phyloP scores from a whole-genome alignment of 2,888 invertebrate species.

The Embidobia sp. region DNA sequence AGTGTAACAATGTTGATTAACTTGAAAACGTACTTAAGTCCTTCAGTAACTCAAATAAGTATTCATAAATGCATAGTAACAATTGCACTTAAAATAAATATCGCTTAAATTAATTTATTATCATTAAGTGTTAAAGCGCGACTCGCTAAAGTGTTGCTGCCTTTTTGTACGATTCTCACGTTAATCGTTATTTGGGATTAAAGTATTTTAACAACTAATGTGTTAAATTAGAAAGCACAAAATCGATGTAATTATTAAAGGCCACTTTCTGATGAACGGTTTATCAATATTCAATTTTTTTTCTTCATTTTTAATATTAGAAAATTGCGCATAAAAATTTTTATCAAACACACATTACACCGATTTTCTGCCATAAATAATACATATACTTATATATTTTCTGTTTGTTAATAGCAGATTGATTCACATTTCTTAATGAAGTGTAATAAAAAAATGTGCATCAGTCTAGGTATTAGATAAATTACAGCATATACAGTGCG shows the following conservation, averaged over 20 bases:
- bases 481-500: constrained; percentile 69
- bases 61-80: constrained; percentile 49
- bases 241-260: constrained; percentile 37
- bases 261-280: constrained; percentile 34
- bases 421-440: constrained; percentile 42
- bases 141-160: constrained; percentile 38
- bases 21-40: constrained; percentile 28
- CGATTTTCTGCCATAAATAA: constrained; percentile 48
- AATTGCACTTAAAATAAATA: constrained; percentile 44
- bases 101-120: constrained; percentile 41
- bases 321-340: too few relatives aligned
- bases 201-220: constrained; percentile 35
- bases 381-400: constrained; percentile 33
- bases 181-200: constrained; percentile 33
- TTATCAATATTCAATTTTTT: too few relatives aligned
- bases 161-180: constrained; percentile 40
- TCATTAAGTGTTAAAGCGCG: constrained; percentile 18
- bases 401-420: constrained; percentile 34
- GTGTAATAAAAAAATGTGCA: constrained; percentile 34
- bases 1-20: constrained; percentile 25
- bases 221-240: constrained; percentile 43
- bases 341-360: constrained; percentile 18
- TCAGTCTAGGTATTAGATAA: constrained; percentile 62
- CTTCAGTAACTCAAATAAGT: constrained; percentile 11
- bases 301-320: too few relatives aligned